phyloP scores from a whole-genome alignment of 2,797 vertebrate species.

The Sitta carolinensis region DNA sequence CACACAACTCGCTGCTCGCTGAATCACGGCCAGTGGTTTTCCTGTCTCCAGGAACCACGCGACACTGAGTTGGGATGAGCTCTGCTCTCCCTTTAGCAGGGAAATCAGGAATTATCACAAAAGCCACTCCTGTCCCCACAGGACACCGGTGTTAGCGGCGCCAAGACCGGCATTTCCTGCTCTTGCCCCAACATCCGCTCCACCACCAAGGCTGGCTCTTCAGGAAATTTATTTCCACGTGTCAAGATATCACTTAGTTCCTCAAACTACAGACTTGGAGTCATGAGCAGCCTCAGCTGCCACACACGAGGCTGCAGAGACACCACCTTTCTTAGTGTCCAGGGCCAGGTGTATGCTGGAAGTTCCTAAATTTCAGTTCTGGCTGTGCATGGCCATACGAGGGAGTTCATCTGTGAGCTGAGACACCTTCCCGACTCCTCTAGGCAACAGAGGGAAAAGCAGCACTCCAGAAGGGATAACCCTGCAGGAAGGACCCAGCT shows the following conservation, averaged over 20 bases:
- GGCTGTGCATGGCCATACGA: accelerated
- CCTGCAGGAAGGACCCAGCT: background rate
- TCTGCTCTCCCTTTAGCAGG: background rate
- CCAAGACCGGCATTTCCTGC: background rate
- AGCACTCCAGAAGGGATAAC: background rate
- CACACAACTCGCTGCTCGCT: background rate
- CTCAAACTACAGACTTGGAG: background rate
- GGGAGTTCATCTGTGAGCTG: background rate
- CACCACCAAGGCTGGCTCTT: background rate
- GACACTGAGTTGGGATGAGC: background rate
- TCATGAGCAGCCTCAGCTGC: background rate
- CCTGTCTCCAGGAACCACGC: background rate
- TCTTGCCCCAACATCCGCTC: background rate
- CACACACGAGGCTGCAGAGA: accelerated
- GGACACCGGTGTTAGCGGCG: background rate
- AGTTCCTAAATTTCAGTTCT: background rate
- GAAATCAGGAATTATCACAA: background rate
- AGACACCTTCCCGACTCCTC: background rate
- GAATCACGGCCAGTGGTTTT: background rate
- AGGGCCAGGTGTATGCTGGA: background rate
- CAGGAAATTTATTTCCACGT: background rate
- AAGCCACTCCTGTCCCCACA: background rate
- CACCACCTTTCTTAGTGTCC: too few species aligned
- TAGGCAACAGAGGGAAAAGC: background rate
- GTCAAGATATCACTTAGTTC: background rate